phyloP scores from a whole-genome alignment of 2,888 invertebrate species.

The Galerucella pusilla region DNA sequence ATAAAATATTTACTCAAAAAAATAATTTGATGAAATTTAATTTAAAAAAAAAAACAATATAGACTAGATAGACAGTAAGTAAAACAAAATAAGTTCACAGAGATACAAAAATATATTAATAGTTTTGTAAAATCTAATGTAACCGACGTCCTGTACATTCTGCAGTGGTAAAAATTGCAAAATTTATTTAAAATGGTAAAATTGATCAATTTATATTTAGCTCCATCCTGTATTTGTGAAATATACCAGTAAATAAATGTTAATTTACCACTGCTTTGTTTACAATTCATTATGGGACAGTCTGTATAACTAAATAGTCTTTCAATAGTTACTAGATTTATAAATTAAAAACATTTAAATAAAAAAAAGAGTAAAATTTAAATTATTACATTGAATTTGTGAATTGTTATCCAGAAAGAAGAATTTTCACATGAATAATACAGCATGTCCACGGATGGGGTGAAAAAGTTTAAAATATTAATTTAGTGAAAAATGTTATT shows the following conservation, averaged over 20 bases:
- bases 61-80: background rate
- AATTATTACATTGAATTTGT: too few species aligned
- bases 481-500: too few species aligned
- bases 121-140: background rate
- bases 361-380: background rate
- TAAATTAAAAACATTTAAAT: background rate
- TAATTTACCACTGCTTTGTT: background rate
- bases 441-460: too few species aligned
- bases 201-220: too few species aligned
- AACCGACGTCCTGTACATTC: background rate
- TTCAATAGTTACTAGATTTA: background rate
- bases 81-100: background rate
- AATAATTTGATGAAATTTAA: background rate
- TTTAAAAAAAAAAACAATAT: background rate
- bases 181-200: too few species aligned
- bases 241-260: background rate
- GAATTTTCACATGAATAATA: too few species aligned
- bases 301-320: background rate
- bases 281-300: background rate
- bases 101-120: constrained; percentile 1
- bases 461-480: too few species aligned
- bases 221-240: too few species aligned
- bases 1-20: background rate
- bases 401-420: too few species aligned
- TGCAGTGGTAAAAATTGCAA: background rate